Percentiles rank a stretch among this genome's conserved stretches.
phyloP scores from a whole-genome alignment of 2,888 invertebrate genomes.

The Scaptomyza parva region DNA sequence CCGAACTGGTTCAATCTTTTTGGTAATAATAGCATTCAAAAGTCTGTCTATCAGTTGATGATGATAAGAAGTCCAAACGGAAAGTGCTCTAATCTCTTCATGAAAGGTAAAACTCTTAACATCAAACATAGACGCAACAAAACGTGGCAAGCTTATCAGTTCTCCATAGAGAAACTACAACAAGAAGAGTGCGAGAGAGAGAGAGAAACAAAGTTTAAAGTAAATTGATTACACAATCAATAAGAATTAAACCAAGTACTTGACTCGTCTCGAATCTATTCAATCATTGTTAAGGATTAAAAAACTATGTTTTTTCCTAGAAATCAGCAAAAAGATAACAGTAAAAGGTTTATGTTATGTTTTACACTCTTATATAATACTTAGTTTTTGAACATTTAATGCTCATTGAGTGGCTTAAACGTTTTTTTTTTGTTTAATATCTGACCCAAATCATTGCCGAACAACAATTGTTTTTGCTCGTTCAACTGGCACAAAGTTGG shows the following conservation, averaged over 20 bases:
- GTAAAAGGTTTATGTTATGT: no score
- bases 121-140: conserved; percentile 16
- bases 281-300: no score
- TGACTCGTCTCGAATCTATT: not conserved
- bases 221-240: conserved; percentile 57
- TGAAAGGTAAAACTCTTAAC: no score
- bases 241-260: conserved; percentile 12
- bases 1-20: conserved; percentile 1
- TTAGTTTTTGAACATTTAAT: conserved; percentile 13
- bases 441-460: conserved; percentile 46
- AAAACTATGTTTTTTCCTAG: no score
- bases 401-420: conserved; percentile 46
- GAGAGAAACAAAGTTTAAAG: conserved; percentile 27
- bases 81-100: conserved; percentile 36
- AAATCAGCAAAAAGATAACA: no score
- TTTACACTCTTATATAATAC: conserved; percentile 11
- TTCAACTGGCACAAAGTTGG: conserved; percentile 19
- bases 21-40: conserved; percentile 3
- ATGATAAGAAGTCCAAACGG: conserved; percentile 6
- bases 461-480: conserved; percentile 25
- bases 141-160: conserved; percentile 50
- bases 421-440: conserved; percentile 41
- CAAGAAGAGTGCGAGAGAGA: not conserved
- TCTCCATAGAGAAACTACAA: conserved; percentile 9
- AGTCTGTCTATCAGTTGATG: not conserved